Evolutionary conservation across 1,140 invertebrate genomes (phyloP), one percentile per base, ranked within the genome.

Genomic region (Fopius arisanus): DNA sequence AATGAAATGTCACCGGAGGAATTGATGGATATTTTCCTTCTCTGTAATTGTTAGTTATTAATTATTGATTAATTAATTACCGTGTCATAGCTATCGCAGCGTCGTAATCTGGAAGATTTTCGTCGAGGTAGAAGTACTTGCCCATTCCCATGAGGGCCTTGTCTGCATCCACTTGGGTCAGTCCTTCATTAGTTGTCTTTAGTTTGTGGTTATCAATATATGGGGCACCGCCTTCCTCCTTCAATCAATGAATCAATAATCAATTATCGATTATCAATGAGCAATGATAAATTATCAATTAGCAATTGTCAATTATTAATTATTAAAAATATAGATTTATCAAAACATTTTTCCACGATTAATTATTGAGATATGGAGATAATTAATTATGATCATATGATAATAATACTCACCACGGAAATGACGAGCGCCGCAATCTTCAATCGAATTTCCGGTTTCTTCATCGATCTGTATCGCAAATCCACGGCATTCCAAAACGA

Each of bases 401-500:
- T 29, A 9, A 33, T 59, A 48, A 5, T 67, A 67, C 28, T 71
- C 75, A 81, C 82, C 21, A 59, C 40, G n/a, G 77, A 74, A 70
- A 83, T 73, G 41, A 83, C 72, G 43, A 83, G 78, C 29, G 79
- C 81, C 14, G 76, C 78, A 43, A 83, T 78, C 63, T 81, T 80
- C 9, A 83, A 67, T 12, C 82, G 79, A 54, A 83, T 79, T 40
- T 73, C 54, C 7, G 81, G 82, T 26, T 80, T 63, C 9, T 29
- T 21, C 19, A 83, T 75, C 48, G 65, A 41, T 63, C 82, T 71
- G 41, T 78, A 83, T 54, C 81, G 73, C 37, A 83, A 78, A 73
- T 83, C 82, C 9, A 83, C 80, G 9, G 79, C 81, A 73, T 80
- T 75, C 80, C 80, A 83, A 37, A 78, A 82, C 14, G 81, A 77